phyloP scores from a whole-genome alignment of 2,797 vertebrate species.

The Halcyon leucocephala region DNA sequence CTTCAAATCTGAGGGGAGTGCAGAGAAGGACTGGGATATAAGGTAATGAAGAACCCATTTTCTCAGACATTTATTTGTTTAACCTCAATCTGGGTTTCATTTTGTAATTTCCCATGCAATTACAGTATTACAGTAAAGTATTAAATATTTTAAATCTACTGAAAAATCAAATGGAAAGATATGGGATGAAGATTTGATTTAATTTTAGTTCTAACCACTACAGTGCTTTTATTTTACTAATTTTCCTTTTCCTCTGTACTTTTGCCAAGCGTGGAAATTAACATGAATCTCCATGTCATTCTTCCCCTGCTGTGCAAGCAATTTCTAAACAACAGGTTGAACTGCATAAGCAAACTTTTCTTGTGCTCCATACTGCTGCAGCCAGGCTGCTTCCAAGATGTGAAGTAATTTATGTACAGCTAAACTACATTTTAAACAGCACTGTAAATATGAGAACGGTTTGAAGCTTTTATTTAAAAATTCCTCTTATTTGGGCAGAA shows the following conservation, averaged over 20 bases:
- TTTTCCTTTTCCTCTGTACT: background rate
- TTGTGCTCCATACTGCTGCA: background rate
- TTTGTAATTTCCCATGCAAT: background rate
- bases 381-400: background rate
- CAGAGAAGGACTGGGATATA: background rate
- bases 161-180: background rate
- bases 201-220: background rate
- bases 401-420: background rate
- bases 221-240: background rate
- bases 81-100: background rate
- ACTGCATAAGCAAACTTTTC: slow-evolving; percentile 16
- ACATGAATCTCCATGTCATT: background rate
- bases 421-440: background rate
- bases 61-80: background rate
- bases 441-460: background rate
- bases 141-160: background rate
- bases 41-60: background rate
- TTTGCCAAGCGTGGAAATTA: slow-evolving; percentile 41
- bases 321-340: slow-evolving; percentile 42
- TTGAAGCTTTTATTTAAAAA: background rate
- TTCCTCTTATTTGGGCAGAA: background rate
- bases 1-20: background rate
- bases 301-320: slow-evolving; percentile 1
- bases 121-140: background rate
- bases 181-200: background rate